A percentile compares a stretch with the other conserved stretches of the same genome.
phyloP scores from a whole-genome alignment of 2,113 vertebrate species.

The Sialia sialis region DNA sequence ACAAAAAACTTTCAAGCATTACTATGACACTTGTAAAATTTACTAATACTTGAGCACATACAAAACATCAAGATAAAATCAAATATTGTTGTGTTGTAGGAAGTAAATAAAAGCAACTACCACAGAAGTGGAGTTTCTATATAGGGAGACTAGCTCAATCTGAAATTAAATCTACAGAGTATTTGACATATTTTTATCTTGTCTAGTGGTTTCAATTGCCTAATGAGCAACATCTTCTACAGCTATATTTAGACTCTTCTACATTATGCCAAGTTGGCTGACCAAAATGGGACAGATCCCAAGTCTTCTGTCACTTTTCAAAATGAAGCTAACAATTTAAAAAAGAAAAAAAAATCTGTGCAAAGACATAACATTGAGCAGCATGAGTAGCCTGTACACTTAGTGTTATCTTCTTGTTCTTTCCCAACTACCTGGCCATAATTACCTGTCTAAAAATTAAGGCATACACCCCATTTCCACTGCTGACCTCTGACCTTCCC shows the following conservation, averaged over 20 bases:
- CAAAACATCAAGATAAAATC: background rate
- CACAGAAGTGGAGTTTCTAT: background rate
- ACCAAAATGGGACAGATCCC: background rate
- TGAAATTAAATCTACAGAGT: background rate
- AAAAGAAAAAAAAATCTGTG: background rate
- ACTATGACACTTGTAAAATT: background rate
- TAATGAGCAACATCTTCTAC: background rate
- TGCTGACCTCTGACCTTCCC: background rate
- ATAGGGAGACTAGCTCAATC: background rate
- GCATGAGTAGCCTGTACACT: background rate
- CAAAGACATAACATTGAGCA: background rate
- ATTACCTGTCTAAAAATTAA: background rate
- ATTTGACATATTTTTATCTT: slow-evolving; percentile 21
- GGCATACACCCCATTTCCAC: background rate
- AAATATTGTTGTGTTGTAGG: background rate
- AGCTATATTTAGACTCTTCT: slow-evolving; percentile 20
- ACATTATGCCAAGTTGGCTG: background rate
- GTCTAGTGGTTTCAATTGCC: background rate
- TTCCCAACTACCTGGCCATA: background rate
- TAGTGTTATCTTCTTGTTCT: background rate
- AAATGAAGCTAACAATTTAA: background rate
- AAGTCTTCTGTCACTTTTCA: background rate
- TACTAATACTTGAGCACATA: background rate
- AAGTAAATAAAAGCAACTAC: background rate
- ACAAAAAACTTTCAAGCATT: background rate